These are phyloP conservation scores for Drosophila seclusa DNA, from an alignment of 2,888 invertebrate species.

Conservation along the genomic window DNA sequence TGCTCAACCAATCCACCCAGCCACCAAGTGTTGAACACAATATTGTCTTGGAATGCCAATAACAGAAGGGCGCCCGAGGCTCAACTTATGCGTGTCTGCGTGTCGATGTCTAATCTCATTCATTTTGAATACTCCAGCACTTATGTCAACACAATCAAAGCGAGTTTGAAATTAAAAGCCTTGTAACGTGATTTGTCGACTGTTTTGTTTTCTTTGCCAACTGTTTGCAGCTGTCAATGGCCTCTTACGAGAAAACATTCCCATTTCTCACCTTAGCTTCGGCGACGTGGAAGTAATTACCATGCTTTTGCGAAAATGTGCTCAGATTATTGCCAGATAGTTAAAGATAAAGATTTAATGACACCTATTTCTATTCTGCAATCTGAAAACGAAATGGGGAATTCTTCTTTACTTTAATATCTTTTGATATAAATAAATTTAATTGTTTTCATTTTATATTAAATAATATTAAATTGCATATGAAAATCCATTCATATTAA, in stretches of 20 bases:
- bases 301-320: too few species aligned
- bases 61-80: conserved; percentile 25
- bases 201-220: conserved; percentile 20
- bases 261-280: not conserved
- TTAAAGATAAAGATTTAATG: not conserved
- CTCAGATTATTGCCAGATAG: not conserved
- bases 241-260: not conserved
- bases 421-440: too few species aligned
- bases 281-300: not conserved
- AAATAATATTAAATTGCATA: not conserved
- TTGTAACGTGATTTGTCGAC: conserved; percentile 15
- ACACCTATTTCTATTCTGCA: not conserved
- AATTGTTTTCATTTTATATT: not conserved
- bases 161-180: conserved; percentile 40
- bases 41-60: conserved; percentile 33
- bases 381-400: not conserved
- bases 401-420: not conserved
- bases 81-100: conserved; percentile 11
- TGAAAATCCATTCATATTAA: not conserved
- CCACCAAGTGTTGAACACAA: not conserved
- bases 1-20: not conserved
- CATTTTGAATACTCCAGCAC: conserved; percentile 43
- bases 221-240: conserved; percentile 14
- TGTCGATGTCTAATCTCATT: conserved; percentile 39
- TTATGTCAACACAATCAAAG: conserved; percentile 51